These are phyloP conservation scores for Parnassius glacialis DNA, from an alignment of 2,888 invertebrate species.

Conservation along the genomic window DNA sequence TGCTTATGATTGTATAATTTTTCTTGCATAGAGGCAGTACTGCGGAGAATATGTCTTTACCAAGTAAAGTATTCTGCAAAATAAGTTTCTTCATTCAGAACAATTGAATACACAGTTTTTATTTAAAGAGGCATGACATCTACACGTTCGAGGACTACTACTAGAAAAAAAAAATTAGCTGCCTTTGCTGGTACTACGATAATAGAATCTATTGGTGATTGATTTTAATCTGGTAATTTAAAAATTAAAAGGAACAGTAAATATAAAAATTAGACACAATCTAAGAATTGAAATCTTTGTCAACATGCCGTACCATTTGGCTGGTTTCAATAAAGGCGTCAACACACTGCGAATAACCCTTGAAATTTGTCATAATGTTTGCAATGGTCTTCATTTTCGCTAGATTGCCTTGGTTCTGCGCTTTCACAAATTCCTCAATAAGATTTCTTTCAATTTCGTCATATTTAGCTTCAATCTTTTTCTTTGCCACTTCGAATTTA, in stretches of 20 bases:
- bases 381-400: constrained; percentile 96
- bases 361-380: constrained; percentile 95
- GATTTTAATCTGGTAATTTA: background rate
- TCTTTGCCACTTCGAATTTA: constrained; percentile 91
- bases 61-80: constrained; percentile 89
- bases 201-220: no score
- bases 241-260: background rate
- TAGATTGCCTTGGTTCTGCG: constrained; percentile 92
- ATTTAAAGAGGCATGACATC: no score
- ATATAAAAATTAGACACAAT: constrained; percentile 1
- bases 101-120: no score
- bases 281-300: no score
- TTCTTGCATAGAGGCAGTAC: constrained; percentile 94
- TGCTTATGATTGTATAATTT: constrained; percentile 90
- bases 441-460: constrained; percentile 93
- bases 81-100: background rate
- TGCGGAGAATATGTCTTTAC: constrained; percentile 94
- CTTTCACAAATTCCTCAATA: constrained; percentile 96
- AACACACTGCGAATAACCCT: constrained; percentile 97
- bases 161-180: no score
- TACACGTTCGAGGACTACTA: no score
- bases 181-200: no score
- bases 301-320: constrained; percentile 85
- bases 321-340: constrained; percentile 98
- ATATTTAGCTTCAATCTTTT: constrained; percentile 93